A percentile compares a stretch with the other conserved stretches of the same genome.
phyloP scores from a whole-genome alignment of 1,140 invertebrate genomes.

The Brachionus paranguensis region DNA sequence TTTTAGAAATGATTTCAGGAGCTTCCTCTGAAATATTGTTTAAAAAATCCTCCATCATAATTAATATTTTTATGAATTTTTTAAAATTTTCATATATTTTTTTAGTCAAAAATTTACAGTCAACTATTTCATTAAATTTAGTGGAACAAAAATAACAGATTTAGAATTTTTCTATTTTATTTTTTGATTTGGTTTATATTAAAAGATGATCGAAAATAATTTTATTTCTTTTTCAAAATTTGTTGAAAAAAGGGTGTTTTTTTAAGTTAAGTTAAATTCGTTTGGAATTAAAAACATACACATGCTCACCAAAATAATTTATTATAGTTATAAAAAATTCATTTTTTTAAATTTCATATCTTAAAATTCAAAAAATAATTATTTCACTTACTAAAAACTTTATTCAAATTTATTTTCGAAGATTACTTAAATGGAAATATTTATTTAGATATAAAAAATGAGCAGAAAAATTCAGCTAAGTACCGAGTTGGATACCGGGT shows the following conservation, averaged over 20 bases:
- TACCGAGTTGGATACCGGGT: not conserved
- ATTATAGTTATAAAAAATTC: not conserved
- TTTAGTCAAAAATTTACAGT: not conserved
- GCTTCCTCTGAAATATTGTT: not conserved
- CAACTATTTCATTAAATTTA: not conserved
- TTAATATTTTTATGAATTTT: not conserved
- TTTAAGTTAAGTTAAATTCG: not conserved
- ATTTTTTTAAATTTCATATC: too few species aligned
- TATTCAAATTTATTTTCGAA: too few species aligned
- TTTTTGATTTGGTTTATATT: too few species aligned
- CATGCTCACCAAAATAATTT: not conserved
- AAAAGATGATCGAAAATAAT: not conserved
- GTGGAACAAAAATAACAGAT: too few species aligned
- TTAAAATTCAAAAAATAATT: too few species aligned
- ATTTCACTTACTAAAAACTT: too few species aligned
- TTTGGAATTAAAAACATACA: not conserved
- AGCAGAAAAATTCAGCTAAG: slow-evolving; percentile 28
- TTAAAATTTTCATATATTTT: not conserved
- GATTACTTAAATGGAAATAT: not conserved
- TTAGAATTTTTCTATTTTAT: too few species aligned
- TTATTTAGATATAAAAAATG: not conserved
- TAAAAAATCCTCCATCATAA: not conserved
- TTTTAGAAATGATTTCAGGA: not conserved
- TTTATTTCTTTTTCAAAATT: not conserved
- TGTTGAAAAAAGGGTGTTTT: not conserved